phyloP scores from a whole-genome alignment of 1,140 invertebrate genomes.

The Macrobrachium nipponense region DNA sequence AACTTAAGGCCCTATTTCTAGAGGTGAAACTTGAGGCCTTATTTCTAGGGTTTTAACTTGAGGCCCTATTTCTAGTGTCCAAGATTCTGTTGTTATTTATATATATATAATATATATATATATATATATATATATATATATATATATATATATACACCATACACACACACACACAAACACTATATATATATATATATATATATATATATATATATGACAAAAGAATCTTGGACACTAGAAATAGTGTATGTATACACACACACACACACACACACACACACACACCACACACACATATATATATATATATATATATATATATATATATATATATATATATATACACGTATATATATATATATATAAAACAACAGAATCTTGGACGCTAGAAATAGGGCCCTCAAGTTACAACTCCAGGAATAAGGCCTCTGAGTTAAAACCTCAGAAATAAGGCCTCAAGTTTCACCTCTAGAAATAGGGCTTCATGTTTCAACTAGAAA shows the following conservation, averaged over 20 bases:
- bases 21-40: no score
- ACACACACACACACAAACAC: no score
- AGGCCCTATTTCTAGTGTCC: no score
- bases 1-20: no score
- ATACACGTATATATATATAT: constrained; percentile 10
- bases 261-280: background rate
- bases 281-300: background rate
- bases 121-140: background rate
- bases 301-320: constrained; percentile 24
- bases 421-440: no score
- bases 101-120: constrained; percentile 5
- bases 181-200: background rate
- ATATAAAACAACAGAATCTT: background rate
- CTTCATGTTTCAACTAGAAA: no score
- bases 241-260: background rate
- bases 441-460: no score
- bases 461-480: no score
- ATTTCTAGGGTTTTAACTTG: no score
- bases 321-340: constrained; percentile 24
- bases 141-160: background rate
- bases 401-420: no score
- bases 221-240: no score
- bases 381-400: no score
- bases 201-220: background rate
- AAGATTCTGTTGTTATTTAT: background rate